Base-by-base conservation (phyloP, 2,888 invertebrate genomes). In the Acanthosepion esculentum region DNA sequence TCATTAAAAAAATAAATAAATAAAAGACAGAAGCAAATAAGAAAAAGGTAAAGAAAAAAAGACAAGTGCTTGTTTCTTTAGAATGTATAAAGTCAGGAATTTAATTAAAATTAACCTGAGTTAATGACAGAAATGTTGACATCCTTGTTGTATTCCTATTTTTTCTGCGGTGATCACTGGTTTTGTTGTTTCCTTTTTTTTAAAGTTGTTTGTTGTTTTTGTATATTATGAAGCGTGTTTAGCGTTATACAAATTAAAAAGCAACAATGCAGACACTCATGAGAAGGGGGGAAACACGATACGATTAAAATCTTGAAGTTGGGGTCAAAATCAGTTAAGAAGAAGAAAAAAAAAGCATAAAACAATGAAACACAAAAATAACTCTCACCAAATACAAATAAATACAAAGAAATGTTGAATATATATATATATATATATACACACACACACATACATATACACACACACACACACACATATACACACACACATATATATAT, bases 61-160 rank as follows among this genome's bases (percentile, higher is more conserved):
- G 23, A 59, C 20, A 78, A 78, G 18, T 15, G 10, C 78, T 33
- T 23, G n/a, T 78, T 78, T 33, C 78, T 78, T 78, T 78, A 78
- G 78, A 78, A 78, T 15, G 78, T 33, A 78, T 78, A 33, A 78
- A 78, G n/a, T 78, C 15, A 78, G 78, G 78, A 78, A 78, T 78
- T 78, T 78, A 78, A 78, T 78, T 78, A 78, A 78, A 78, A 78
- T 78, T 78, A 78, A 78, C 78, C 78, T 78, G 78, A 78, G 78
- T 78, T 78, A 78, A 78, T 78, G 78, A 78, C 78, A 78, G 78
- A 78, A 78, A 78, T 78, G 78, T 78, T 78, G 78, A 78, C 78
- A 78, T 78, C 78, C 59, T 78, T 78, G 78, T 78, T 78, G 78
- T 78, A 78, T 12, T 33, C 78, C n/a, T 23, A 78, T 78, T 78